Evolutionary conservation across 2,888 invertebrate genomes (phyloP).

Genomic region (Mongoloraphidia duomilia): DNA sequence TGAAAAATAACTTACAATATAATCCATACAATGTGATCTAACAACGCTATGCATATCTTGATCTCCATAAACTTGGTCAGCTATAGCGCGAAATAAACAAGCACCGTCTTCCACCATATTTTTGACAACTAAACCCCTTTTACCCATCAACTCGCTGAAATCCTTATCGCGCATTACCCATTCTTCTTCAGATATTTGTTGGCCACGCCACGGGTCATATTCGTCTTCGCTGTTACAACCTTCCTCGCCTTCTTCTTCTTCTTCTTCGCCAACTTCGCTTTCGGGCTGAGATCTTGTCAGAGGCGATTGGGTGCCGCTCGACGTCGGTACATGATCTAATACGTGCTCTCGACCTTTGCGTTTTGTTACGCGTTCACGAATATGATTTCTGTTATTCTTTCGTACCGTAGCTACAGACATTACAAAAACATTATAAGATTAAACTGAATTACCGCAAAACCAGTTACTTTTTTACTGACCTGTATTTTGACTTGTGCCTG

Average conservation of each 20-base stretch:
- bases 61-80: conserved; percentile 81
- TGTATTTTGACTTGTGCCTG: no score
- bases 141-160: conserved; percentile 55
- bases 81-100: conserved; percentile 76
- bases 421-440: no score
- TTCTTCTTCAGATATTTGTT: conserved; percentile 3
- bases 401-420: no score
- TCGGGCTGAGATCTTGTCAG: conserved; percentile 9
- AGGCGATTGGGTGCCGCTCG: background rate
- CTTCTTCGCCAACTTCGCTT: background rate
- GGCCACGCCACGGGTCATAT: conserved; percentile 19
- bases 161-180: conserved; percentile 42
- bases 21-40: conserved; percentile 76
- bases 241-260: conserved; percentile 24
- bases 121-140: conserved; percentile 63
- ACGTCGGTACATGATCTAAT: background rate
- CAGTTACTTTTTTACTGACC: no score
- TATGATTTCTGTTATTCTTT: background rate
- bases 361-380: conserved; percentile 1
- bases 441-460: no score
- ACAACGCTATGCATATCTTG: conserved; percentile 78
- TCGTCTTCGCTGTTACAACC: conserved; percentile 32
- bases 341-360: conserved; percentile 1
- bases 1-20: conserved; percentile 50
- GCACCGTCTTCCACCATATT: conserved; percentile 81